These are phyloP conservation scores for Cyanoramphus novaezelandiae DNA, from an alignment of 2,113 vertebrate species.

Conservation along the genomic window DNA sequence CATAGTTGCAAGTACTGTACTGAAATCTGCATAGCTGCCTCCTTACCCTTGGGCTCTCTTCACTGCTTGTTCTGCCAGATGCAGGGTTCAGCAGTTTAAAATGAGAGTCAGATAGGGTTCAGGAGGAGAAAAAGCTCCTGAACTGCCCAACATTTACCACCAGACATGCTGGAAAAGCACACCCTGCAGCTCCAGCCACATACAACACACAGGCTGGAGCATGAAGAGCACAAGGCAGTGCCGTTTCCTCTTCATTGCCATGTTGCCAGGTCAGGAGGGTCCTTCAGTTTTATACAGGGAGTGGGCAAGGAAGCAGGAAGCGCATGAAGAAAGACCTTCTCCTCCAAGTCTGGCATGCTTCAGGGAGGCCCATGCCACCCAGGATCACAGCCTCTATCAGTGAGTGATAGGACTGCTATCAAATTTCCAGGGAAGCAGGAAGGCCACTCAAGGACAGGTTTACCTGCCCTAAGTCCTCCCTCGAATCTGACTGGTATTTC, in stretches of 20 bases:
- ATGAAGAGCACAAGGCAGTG: fast-evolving
- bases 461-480: background rate
- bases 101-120: background rate
- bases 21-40: background rate
- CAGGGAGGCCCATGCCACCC: fast-evolving
- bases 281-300: background rate
- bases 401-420: background rate
- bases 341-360: background rate
- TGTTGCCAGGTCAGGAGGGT: background rate
- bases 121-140: background rate
- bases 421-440: background rate
- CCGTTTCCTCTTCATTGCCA: background rate
- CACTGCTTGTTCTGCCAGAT: background rate
- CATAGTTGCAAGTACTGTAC: background rate
- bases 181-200: background rate
- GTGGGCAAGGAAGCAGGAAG: background rate
- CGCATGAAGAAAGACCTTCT: background rate
- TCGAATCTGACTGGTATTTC: background rate
- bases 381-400: background rate
- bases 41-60: fast-evolving
- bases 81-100: background rate
- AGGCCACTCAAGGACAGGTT: fast-evolving
- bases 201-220: background rate
- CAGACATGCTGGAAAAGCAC: background rate
- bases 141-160: background rate